Base-by-base conservation (phyloP, 2,797 vertebrate genomes). In the Lithobates sylvaticus region DNA sequence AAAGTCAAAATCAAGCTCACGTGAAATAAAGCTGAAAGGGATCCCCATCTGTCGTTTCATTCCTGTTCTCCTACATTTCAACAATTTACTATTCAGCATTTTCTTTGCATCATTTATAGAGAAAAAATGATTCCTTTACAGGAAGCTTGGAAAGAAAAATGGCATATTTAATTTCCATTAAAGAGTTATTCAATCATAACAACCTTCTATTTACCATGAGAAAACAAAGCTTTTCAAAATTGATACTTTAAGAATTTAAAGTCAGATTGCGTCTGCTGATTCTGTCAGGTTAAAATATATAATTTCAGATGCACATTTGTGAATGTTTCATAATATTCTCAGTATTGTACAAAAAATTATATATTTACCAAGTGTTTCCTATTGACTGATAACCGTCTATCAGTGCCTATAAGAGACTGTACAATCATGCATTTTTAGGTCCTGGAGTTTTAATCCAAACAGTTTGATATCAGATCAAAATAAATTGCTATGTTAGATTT, bases 201-300 rank as follows among this genome's bases (percentile, higher is more conserved):
- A 71, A 39, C 5, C 18, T 9, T 15, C 67, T 50, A 36, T 58
- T 58, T 81, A 81, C 42, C 44, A 34, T 44, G 3, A 71, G 78
- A 58, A 81, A 81, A 80, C 78, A 80, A 79, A 69, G 26, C 61
- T 89, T 92, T 89, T 70, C 76, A 23, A 81, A 81, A 81, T 81
- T 6, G 69, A 81, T 81, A 58, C 78, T 80, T 80, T 15, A 69
- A 21, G 27, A 34, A 71, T 23, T 71, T 70, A 71, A 36, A 70
- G 78, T 50, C 42, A 81, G 70, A 70, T 36, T 23, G 67, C 10
- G 26, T 26, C 42, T 64, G 39, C n/a, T 77, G 39, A 42, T 68
- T 54, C 27, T 71, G 27, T 34, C 26, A 32, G 44, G 9, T 34
- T 54, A 81, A 54, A 81, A 54, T 44, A 69, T 77, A 18, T 77